A percentile compares a stretch with the other conserved stretches of the same genome.
Evolutionary conservation across 2,797 vertebrate genomes (phyloP).

Genomic region (Manis javanica): DNA sequence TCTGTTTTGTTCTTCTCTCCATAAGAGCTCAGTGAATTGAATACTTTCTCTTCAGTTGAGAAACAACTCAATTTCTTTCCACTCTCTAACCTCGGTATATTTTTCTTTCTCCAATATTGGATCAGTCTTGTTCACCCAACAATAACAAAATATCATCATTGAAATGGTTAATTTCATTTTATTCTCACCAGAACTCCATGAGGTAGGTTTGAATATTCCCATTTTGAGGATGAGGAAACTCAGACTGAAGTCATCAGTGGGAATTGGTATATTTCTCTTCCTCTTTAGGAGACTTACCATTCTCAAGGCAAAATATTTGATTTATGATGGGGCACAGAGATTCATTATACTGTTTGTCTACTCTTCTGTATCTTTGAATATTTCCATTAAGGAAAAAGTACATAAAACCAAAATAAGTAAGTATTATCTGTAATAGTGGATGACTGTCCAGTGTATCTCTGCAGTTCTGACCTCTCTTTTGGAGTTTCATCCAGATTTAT

Average conservation of each 20-base stretch:
- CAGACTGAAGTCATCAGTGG: neutral
- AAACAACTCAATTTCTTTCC: conserved; percentile 22
- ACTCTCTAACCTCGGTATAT: neutral
- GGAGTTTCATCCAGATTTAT: neutral
- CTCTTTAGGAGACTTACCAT: neutral
- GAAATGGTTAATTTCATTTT: neutral
- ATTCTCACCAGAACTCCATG: neutral
- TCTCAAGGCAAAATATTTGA: conserved; percentile 24
- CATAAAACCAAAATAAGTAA: conserved; percentile 17
- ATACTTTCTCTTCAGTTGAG: neutral
- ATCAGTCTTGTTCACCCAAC: neutral
- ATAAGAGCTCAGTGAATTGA: neutral
- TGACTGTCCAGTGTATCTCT: neutral
- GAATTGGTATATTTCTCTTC: conserved; percentile 12
- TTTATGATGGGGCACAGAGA: neutral
- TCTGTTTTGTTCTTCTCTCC: conserved; percentile 33
- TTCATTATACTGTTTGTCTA: neutral
- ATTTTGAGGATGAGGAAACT: conserved; percentile 14
- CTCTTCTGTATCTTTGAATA: conserved; percentile 18
- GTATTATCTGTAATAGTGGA: neutral
- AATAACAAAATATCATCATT: conserved; percentile 4
- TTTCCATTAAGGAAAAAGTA: conserved; percentile 26
- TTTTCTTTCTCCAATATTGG: conserved; percentile 35
- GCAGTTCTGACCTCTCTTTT: neutral
- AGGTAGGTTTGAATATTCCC: neutral